Evolutionary conservation across 2,888 invertebrate species (phyloP).

Genomic region (Muschampia staudingeri): DNA sequence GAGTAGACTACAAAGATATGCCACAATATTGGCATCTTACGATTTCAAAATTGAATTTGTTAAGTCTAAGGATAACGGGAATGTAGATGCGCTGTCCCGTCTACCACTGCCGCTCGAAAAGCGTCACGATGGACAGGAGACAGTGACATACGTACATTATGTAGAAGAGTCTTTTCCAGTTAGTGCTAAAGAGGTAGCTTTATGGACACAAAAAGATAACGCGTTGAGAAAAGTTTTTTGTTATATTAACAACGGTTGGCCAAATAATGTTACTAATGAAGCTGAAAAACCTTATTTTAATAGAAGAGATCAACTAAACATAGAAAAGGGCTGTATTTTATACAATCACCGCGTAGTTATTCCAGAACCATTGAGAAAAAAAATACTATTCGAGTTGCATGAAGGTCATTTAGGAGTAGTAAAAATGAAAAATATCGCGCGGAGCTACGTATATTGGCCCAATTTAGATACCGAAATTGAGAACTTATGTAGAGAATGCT

Average conservation of each 20-base stretch:
- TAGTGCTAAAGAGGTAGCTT: conserved; percentile 15
- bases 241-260: conserved; percentile 25
- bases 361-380: conserved; percentile 16
- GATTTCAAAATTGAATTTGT: conserved; percentile 66
- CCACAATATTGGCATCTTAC: conserved; percentile 73
- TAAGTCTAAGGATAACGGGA: conserved; percentile 53
- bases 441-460: conserved; percentile 67
- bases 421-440: conserved; percentile 65
- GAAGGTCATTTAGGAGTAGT: conserved; percentile 62
- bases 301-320: conserved; percentile 1
- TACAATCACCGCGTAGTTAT: conserved; percentile 33
- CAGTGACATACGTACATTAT: conserved; percentile 20
- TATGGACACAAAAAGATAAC: conserved; percentile 26
- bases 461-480: conserved; percentile 65
- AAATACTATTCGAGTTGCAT: conserved; percentile 34
- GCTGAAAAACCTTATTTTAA: conserved; percentile 24
- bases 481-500: conserved; percentile 56
- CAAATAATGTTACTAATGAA: not conserved
- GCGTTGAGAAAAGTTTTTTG: conserved; percentile 21
- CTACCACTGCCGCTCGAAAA: conserved; percentile 46
- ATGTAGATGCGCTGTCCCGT: conserved; percentile 64
- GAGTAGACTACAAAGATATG: conserved; percentile 72
- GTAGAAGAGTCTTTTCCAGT: conserved; percentile 35
- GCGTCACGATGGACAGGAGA: not conserved
- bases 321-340: conserved; percentile 39